These are phyloP conservation scores for Caiman crocodilus DNA, from an alignment of 2,797 vertebrate species.

Conservation along the genomic window DNA sequence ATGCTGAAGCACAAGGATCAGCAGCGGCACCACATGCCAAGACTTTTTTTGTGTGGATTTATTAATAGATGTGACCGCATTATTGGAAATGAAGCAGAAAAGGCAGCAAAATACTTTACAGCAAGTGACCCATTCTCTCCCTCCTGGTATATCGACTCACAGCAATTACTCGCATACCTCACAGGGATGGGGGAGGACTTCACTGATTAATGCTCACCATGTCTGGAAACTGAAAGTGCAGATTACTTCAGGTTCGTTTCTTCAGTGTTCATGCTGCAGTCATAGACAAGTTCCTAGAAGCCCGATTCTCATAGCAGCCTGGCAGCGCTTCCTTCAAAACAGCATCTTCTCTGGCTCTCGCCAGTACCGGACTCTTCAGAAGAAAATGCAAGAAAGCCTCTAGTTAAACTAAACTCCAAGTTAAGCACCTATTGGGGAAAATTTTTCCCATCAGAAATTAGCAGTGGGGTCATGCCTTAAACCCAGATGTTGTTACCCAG, in stretches of 20 bases:
- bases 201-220: background rate
- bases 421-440: background rate
- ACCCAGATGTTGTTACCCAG: background rate
- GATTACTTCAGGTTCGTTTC: background rate
- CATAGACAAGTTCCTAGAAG: background rate
- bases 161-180: background rate
- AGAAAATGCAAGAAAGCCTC: background rate
- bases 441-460: background rate
- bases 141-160: background rate
- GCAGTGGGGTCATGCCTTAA: background rate
- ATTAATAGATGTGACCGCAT: constrained; percentile 30
- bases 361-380: background rate
- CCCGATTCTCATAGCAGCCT: background rate
- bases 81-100: background rate
- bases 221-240: background rate
- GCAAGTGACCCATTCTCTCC: rapidly evolving
- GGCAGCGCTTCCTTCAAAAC: background rate
- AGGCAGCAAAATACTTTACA: background rate
- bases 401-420: background rate
- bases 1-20: background rate
- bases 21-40: background rate
- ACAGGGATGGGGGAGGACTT: background rate
- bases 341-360: background rate
- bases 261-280: background rate
- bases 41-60: background rate